Percentiles rank a stretch among this genome's conserved stretches.
Evolutionary conservation across 2,113 vertebrate genomes (phyloP).

Genomic region (Beaufortia kweichowensis): DNA sequence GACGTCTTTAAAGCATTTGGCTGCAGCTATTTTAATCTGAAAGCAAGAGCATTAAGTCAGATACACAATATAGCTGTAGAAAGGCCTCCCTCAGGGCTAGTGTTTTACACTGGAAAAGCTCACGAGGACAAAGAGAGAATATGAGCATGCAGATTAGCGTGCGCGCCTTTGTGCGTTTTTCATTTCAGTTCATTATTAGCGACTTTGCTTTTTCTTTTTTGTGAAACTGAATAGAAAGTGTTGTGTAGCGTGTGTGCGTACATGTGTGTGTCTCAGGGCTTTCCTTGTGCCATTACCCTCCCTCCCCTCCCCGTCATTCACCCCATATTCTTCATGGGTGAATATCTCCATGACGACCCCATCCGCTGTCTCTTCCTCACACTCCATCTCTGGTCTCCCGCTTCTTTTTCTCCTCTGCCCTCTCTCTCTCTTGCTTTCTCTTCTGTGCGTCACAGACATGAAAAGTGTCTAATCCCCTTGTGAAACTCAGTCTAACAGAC

Average conservation of each 20-base stretch:
- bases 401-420: slow-evolving; percentile 17
- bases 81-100: slow-evolving; percentile 40
- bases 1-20: slow-evolving; percentile 45
- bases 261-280: not conserved
- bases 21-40: slow-evolving; percentile 53
- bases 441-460: slow-evolving; percentile 52
- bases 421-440: slow-evolving; percentile 24
- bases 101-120: slow-evolving; percentile 23
- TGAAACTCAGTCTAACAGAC: slow-evolving; percentile 53
- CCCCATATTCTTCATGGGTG: slow-evolving; percentile 51
- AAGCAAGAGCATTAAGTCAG: slow-evolving; percentile 44
- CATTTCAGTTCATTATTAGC: not conserved
- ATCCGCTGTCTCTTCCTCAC: slow-evolving; percentile 41
- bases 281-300: slow-evolving; percentile 12
- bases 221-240: not conserved
- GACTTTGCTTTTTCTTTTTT: not conserved
- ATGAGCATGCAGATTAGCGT: not conserved
- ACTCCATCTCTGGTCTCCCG: slow-evolving; percentile 16
- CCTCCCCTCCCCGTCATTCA: slow-evolving; percentile 47
- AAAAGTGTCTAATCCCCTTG: slow-evolving; percentile 56
- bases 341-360: slow-evolving; percentile 61
- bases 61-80: slow-evolving; percentile 9
- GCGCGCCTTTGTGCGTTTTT: not conserved
- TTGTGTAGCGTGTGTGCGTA: not conserved
- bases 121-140: slow-evolving; percentile 11